phyloP scores from a whole-genome alignment of 2,113 vertebrate genomes.

The Gorsachius goisagi region DNA sequence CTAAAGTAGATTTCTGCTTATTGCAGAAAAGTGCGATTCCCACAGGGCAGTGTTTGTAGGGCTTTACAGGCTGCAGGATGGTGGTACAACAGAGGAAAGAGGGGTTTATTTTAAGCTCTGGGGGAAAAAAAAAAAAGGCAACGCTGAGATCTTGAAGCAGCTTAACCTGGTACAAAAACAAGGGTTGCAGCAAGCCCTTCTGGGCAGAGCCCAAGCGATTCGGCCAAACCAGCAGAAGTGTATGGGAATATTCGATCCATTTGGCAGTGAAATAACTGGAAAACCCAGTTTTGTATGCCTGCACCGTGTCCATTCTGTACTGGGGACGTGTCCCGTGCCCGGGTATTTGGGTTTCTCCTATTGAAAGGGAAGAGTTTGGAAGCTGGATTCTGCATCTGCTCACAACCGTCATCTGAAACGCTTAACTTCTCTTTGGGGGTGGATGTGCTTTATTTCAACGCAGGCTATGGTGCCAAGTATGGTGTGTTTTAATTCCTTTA shows the following conservation, averaged over 20 bases:
- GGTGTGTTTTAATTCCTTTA: not conserved
- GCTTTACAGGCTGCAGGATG: too few relatives aligned
- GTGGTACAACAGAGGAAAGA: not conserved
- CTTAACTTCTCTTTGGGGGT: not conserved
- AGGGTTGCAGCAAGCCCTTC: not conserved
- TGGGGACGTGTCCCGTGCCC: accelerated
- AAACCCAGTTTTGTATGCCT: not conserved
- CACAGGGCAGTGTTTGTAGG: accelerated
- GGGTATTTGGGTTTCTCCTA: not conserved
- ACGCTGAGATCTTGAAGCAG: not conserved
- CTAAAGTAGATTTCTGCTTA: not conserved
- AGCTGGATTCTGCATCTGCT: not conserved
- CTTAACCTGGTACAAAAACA: not conserved
- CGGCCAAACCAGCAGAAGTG: not conserved
- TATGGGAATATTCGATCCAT: not conserved
- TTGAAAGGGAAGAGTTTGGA: not conserved
- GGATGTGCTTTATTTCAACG: not conserved
- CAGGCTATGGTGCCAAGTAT: not conserved
- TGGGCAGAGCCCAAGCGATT: not conserved
- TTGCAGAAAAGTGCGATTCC: not conserved
- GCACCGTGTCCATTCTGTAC: accelerated
- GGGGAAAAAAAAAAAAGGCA: not conserved
- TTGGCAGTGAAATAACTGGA: not conserved
- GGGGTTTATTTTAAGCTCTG: not conserved
- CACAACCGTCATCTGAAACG: accelerated